Conservation (phyloP, 2,888 invertebrate genomes). For the Ophraella communa region DNA sequence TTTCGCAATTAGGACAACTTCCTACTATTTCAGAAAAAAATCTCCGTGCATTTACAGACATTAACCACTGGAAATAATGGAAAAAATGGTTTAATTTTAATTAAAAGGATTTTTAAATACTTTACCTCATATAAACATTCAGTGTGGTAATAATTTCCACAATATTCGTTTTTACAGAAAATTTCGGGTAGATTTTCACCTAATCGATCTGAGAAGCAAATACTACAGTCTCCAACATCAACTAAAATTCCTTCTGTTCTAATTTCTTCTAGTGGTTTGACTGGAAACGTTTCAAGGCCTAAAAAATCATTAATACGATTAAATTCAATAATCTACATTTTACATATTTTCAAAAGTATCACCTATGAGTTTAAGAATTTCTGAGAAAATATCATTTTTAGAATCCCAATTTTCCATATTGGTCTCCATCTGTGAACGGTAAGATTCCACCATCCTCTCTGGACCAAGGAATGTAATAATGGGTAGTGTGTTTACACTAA, state of each 20-base stretch:
- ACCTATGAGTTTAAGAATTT: constrained; percentile 56
- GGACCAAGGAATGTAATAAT: constrained; percentile 59
- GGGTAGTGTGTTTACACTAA: constrained; percentile 51
- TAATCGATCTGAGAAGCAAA: constrained; percentile 57
- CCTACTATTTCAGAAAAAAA: constrained; percentile 52
- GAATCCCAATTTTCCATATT: constrained; percentile 56
- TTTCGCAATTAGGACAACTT: constrained; percentile 57
- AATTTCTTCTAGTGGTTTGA: constrained; percentile 31
- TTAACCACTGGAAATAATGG: constrained; percentile 52
- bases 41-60: constrained; percentile 48
- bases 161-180: constrained; percentile 55
- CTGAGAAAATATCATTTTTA: constrained; percentile 48
- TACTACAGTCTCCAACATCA: constrained; percentile 56
- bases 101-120: no score
- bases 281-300: constrained; percentile 52
- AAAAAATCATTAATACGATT: constrained; percentile 24
- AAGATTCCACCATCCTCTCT: constrained; percentile 48
- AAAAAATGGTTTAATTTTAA: no score
- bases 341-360: background rate
- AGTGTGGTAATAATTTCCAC: constrained; percentile 56
- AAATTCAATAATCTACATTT: no score
- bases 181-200: constrained; percentile 57
- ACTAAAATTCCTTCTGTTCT: constrained; percentile 43
- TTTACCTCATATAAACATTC: constrained; percentile 59
- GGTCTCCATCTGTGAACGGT: constrained; percentile 47